Base-by-base conservation (phyloP, 2,888 invertebrate species). In the Hedychridium roseum region DNA sequence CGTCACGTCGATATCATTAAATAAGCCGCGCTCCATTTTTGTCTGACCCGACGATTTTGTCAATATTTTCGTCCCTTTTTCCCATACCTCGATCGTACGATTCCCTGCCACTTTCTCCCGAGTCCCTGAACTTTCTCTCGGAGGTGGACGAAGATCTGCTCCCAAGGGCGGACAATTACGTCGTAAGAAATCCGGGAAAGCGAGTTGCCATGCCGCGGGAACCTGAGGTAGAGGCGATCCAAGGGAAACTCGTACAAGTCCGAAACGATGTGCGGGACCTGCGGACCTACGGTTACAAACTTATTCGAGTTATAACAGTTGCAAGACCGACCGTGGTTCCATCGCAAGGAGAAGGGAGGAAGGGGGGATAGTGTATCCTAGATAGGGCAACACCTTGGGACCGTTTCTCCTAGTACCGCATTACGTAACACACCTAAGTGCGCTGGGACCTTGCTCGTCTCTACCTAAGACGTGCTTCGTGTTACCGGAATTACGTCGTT, bases 291-390 rank as follows among this genome's bases (percentile, higher is more conserved):
- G 52, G 50, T 51, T 49, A 38, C 49, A 52, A 66, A 64, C 54
- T 65, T 61, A 54, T 64, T 56, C 52, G 45, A 61, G 59, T 66
- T 64, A 54, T 53, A 61, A 57, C 60, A 50, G 46, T 43, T 50
- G 40, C 37, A 36, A 52, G 54, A 46, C 59, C 36, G 27, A 35
- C 12, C 18, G 34, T 35, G 3, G 11, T 11, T 27, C 27, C 17
- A 39, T 23, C 35, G 9, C 2, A 5, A 18, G 44, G 27, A 26
- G 7, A 11, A 5, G 6, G 35, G 30, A 17, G 12, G 27, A 16
- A 20, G 18, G 35, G 15, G 15, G 11, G 30, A 28, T 28, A 12
- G 3, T 4, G 11, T 7, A n/a, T 28, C 11, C 11, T n/a, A 28
- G 11, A 12, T n/a, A n/a, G n/a, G n/a, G n/a, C n/a, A n/a, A n/a